A percentile compares a stretch with the other conserved stretches of the same genome.
Conservation (phyloP, 2,797 vertebrate genomes). For the Brachymystax lenok region DNA sequence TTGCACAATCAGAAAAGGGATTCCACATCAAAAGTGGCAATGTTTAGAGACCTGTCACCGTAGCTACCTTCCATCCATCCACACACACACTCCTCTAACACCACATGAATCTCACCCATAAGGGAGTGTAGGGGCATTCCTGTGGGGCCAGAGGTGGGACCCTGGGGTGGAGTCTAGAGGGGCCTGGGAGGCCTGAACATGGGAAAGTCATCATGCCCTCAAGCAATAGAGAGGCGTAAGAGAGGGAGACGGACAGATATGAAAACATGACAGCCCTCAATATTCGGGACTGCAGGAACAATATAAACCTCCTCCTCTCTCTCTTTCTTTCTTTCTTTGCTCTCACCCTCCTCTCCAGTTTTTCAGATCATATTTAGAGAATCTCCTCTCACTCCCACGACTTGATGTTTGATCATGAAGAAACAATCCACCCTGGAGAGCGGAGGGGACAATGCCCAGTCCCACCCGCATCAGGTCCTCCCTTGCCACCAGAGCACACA, state of each 20-base stretch:
- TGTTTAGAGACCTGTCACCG: conserved; percentile 54
- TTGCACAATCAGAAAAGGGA: conserved; percentile 44
- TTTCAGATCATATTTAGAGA: conserved; percentile 51
- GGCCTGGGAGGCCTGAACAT: conserved; percentile 55
- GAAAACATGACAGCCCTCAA: conserved; percentile 75
- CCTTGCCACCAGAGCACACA: conserved; percentile 17
- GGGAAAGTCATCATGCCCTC: conserved; percentile 70
- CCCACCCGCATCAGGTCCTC: conserved; percentile 30
- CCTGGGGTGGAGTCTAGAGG: conserved; percentile 35
- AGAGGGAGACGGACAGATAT: conserved; percentile 62
- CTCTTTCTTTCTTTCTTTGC: not conserved
- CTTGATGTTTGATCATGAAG: conserved; percentile 68
- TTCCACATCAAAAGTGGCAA: conserved; percentile 45
- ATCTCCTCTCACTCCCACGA: conserved; percentile 44
- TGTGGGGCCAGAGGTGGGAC: conserved; percentile 45
- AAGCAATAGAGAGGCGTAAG: conserved; percentile 63
- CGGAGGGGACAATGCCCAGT: conserved; percentile 54
- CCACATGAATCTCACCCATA: conserved; percentile 53
- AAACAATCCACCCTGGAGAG: conserved; percentile 64
- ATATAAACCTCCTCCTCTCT: conserved; percentile 46
- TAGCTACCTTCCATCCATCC: conserved; percentile 39
- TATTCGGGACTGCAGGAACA: conserved; percentile 64
- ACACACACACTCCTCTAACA: conserved; percentile 33
- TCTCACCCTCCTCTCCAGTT: conserved; percentile 36
- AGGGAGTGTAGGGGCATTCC: conserved; percentile 44